These are phyloP conservation scores for Chelonus formosanus DNA, from an alignment of 2,888 invertebrate genomes.

Conservation along the genomic window DNA sequence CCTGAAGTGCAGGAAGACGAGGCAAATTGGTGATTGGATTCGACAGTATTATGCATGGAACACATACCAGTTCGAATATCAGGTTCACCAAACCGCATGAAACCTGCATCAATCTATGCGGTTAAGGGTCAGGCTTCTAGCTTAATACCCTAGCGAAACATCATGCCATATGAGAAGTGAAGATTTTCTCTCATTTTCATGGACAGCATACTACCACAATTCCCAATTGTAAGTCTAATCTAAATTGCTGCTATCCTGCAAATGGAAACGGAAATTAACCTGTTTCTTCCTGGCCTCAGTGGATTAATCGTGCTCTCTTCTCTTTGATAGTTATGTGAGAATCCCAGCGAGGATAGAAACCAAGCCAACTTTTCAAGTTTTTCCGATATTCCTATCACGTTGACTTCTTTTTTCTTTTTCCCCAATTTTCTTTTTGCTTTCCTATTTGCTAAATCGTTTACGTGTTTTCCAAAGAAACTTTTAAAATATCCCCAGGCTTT, in stretches of 20 bases:
- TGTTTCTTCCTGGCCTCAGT: constrained; percentile 11
- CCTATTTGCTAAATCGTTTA: not conserved
- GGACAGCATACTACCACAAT: constrained; percentile 1
- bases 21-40: not conserved
- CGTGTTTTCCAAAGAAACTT: not conserved
- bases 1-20: too few species aligned
- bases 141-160: constrained; percentile 28
- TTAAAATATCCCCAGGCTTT: not conserved
- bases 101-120: constrained; percentile 33
- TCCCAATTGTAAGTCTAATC: not conserved
- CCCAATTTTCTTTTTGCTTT: constrained; percentile 30
- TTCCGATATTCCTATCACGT: constrained; percentile 2
- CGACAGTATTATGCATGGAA: constrained; percentile 39
- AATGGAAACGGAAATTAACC: constrained; percentile 24
- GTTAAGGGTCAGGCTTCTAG: constrained; percentile 24
- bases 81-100: constrained; percentile 1
- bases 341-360: not conserved
- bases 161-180: constrained; percentile 7
- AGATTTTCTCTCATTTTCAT: constrained; percentile 28
- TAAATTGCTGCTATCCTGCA: constrained; percentile 17
- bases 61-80: constrained; percentile 33
- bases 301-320: constrained; percentile 22
- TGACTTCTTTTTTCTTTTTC: constrained; percentile 11
- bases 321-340: constrained; percentile 3
- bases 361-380: constrained; percentile 8